Conservation (phyloP, 1,140 invertebrate genomes). For the Ericerus pela region DNA sequence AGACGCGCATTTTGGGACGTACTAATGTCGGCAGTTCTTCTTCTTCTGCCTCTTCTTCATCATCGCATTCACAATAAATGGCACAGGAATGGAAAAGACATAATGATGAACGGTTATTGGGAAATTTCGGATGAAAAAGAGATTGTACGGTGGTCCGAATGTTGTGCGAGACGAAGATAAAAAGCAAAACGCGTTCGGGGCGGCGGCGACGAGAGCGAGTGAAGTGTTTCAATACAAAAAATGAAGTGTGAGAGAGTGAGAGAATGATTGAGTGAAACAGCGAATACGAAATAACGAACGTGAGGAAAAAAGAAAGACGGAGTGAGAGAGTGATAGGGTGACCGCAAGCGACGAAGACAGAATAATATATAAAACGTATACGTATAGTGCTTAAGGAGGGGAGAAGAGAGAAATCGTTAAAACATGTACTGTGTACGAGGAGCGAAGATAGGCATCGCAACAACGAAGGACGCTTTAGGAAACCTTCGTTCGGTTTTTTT, state of each 20-base stretch:
- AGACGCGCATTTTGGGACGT: neutral
- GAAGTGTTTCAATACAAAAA: neutral
- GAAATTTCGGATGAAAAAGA: constrained; percentile 9
- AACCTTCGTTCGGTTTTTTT: no score
- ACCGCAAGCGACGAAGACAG: no score
- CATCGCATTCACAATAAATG: constrained; percentile 4
- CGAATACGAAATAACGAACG: no score
- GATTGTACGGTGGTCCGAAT: neutral
- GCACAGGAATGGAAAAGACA: constrained; percentile 10
- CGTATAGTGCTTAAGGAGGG: neutral
- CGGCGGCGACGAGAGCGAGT: neutral
- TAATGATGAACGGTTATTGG: constrained; percentile 11
- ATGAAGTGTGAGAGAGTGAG: neutral
- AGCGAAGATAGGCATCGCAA: no score
- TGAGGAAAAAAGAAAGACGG: no score
- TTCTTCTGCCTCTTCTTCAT: no score
- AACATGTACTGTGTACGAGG: no score
- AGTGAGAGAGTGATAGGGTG: neutral
- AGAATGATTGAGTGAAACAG: neutral
- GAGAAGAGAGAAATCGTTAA: constrained; percentile 5
- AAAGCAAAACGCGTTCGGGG: neutral
- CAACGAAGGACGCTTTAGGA: no score
- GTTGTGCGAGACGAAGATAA: constrained; percentile 8
- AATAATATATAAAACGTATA: no score
- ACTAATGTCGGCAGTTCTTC: neutral